Base-by-base conservation (phyloP, 1,140 invertebrate species). In the Meloidogyne floridensis region DNA sequence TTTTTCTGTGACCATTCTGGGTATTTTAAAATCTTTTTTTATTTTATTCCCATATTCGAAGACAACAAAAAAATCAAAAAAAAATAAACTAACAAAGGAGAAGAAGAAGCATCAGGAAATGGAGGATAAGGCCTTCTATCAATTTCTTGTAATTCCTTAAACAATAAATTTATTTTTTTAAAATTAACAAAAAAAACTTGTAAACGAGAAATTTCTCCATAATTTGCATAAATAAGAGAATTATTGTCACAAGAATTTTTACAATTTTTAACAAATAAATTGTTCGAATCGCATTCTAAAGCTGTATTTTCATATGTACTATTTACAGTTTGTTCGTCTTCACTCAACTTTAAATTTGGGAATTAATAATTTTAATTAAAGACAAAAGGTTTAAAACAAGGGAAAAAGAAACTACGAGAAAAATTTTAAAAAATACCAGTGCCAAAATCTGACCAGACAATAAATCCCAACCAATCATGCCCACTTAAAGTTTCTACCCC, bases 181-280 rank as follows among this genome's bases (percentile, higher is more conserved):
- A 13, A 42, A 15, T 59, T 54, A 3, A 15, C 13, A 11, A 42
- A 18, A 15, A 42, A 54, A 42, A 79, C 77, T 32, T 79, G 71
- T 11, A 69, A 75, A 42, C 80, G 69, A 4, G 70, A 43, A 11
- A 84, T 84, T 43, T 84, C 84, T 13, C 82, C 53, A 43, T 86
- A 86, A 82, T 84, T 84, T 42, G 84, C 83, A 71, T 84, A 84
- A n/a, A 84, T 75, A 13, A 18, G 15, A 42, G 10, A 59, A 47
- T 83, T 81, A 10, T 51, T 47, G 18, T 79, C 65, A 69, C 20
- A 20, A 11, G 77, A 11, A 20, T 79, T 69, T 15, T n/a, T 53
- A 7, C 20, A 32, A n/a, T 3, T 18, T 72, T 79, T 47, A 20
- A 56, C 15, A 11, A 20, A 69, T 20, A 51, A 72, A n/a, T 79